These are phyloP conservation scores for Habropoda laboriosa DNA, from an alignment of 1,140 invertebrate genomes.

Conservation along the genomic window DNA sequence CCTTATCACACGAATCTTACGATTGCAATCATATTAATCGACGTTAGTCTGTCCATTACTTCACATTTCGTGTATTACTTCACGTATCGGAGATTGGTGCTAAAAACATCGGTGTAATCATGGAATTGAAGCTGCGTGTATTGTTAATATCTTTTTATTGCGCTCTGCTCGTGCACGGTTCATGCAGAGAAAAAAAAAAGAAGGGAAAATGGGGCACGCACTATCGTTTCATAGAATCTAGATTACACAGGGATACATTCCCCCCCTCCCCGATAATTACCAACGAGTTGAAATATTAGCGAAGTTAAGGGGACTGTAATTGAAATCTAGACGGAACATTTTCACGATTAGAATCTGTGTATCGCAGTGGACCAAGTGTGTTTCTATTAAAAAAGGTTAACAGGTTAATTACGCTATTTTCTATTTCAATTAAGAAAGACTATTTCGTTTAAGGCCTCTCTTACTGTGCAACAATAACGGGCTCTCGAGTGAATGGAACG, in stretches of 20 bases:
- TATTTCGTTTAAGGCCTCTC: accelerated
- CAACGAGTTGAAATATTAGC: neutral
- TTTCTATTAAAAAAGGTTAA: neutral
- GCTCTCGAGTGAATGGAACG: neutral
- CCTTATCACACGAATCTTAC: too few species aligned
- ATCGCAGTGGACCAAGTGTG: neutral
- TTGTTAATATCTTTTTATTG: neutral
- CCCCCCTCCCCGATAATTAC: neutral
- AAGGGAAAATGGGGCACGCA: neutral
- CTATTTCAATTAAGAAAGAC: neutral
- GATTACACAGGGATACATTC: neutral
- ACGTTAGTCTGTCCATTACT: too few species aligned
- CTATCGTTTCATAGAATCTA: neutral
- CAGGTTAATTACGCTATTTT: neutral
- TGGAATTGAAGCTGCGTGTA: neutral
- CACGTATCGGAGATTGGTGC: neutral
- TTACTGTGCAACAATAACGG: neutral
- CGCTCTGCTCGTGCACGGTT: neutral
- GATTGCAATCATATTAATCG: too few species aligned
- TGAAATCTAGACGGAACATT: neutral
- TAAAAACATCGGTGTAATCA: neutral
- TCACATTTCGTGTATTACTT: too few species aligned
- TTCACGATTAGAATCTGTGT: neutral
- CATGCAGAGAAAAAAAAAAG: neutral
- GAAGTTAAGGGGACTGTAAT: neutral